Base-by-base conservation (phyloP, 2,888 invertebrate species). In the Calameuta pallipes region DNA sequence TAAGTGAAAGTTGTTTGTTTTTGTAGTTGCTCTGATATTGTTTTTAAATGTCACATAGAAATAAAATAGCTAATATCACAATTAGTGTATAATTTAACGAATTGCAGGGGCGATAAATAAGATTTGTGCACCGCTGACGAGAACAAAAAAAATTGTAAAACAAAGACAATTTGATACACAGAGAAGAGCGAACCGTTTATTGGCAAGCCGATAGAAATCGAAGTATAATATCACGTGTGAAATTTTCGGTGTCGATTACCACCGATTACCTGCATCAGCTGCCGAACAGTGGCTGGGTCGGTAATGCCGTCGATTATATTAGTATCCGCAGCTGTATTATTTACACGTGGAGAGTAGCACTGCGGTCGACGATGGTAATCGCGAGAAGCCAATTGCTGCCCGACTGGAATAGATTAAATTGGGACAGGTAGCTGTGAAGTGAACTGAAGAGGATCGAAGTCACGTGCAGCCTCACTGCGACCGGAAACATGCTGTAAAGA, bases 381-480 rank as follows among this genome's bases (percentile, higher is more conserved):
- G 78, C 76, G 41, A 71, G 71, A 31, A 34, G 71, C 71, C 71
- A 34, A 33, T 31, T 33, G 71, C 71, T 31, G 71, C 71, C 34
- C 71, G 13, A 78, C 82, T 79, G 80, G 82, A 84, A 86, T 87
- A 85, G 86, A 89, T 88, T 87, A 87, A 90, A 90, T 89, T 89
- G 88, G 88, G 87, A 88, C 88, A 88, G 87, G 87, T 89, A 89
- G 88, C 89, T 84, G 85, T 83, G 85, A 87, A 87, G 86, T 83
- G 84, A 87, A 88, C 82, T 86, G 83, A 86, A 85, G 85, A 88
- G 87, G 85, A 87, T 88, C 85, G 83, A 79, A 89, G 89, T 89
- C 89, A 89, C 89, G 89, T 87, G 87, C 88, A 86, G 83, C 84
- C 81, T 81, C 83, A 78, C 82, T 82, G 82, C 82, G 82, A 87